phyloP scores from a whole-genome alignment of 1,140 invertebrate species.

The Megathymus violae region DNA sequence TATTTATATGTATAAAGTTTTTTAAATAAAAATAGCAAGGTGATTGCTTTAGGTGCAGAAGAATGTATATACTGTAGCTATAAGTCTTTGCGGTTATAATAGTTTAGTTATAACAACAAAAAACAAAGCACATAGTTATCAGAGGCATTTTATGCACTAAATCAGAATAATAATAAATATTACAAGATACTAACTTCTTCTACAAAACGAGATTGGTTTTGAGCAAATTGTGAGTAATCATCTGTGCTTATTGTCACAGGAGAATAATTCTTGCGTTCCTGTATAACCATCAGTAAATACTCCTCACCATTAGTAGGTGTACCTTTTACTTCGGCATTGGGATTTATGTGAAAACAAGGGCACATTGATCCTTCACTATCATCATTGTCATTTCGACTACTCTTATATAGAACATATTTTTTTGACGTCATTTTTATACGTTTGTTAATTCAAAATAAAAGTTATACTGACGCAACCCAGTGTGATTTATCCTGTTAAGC shows the following conservation, averaged over 20 bases:
- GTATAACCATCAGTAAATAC: slow-evolving; percentile 68
- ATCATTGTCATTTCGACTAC: slow-evolving; percentile 37
- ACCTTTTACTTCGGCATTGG: slow-evolving; percentile 61
- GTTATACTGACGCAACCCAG: too few species aligned
- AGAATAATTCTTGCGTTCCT: slow-evolving; percentile 62
- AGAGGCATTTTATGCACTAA: too few species aligned
- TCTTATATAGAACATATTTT: slow-evolving; percentile 45
- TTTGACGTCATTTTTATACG: slow-evolving; percentile 45
- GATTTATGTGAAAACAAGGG: slow-evolving; percentile 62
- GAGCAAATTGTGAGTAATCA: slow-evolving; percentile 59
- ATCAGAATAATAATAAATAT: too few species aligned
- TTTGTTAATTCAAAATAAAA: not conserved
- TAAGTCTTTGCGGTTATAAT: too few species aligned
- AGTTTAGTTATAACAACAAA: too few species aligned
- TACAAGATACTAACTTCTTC: slow-evolving; percentile 65
- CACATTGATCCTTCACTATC: slow-evolving; percentile 47
- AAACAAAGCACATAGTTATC: too few species aligned
- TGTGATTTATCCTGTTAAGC: too few species aligned
- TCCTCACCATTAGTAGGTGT: slow-evolving; percentile 70
- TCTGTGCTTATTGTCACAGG: slow-evolving; percentile 57
- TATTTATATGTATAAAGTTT: too few species aligned
- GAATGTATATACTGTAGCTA: too few species aligned
- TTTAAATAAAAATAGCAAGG: too few species aligned
- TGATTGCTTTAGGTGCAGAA: too few species aligned
- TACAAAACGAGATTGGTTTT: slow-evolving; percentile 65